A percentile compares a stretch with the other conserved stretches of the same genome.
Evolutionary conservation across 2,888 invertebrate species (phyloP).

Genomic region (Disparrhopalites patrizii): DNA sequence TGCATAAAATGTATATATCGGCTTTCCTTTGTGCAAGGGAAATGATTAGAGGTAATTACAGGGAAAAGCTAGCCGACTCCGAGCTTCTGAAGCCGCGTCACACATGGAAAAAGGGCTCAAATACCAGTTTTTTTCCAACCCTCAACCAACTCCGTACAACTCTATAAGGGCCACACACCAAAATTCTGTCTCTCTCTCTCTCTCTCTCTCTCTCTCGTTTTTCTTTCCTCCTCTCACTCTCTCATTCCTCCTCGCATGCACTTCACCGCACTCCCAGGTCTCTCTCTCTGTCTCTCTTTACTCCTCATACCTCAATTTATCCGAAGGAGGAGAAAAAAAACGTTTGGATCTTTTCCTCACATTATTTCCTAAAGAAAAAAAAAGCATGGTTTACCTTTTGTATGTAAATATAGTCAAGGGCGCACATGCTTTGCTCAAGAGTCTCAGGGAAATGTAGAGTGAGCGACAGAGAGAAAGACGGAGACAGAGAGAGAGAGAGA

Average conservation of each 20-base stretch:
- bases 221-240: too few relatives aligned
- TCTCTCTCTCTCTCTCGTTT: too few relatives aligned
- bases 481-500: not conserved
- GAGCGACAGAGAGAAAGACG: not conserved
- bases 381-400: too few relatives aligned
- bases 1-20: slow-evolving; percentile 48
- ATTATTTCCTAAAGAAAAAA: too few relatives aligned
- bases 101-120: slow-evolving; percentile 48
- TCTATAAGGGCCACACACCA: slow-evolving; percentile 49
- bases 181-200: slow-evolving; percentile 12
- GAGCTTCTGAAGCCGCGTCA: slow-evolving; percentile 49
- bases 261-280: not conserved
- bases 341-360: slow-evolving; percentile 7
- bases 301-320: too few relatives aligned
- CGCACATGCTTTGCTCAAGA: too few relatives aligned
- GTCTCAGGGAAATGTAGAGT: not conserved
- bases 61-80: slow-evolving; percentile 49
- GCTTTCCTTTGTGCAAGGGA: slow-evolving; percentile 49
- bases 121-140: slow-evolving; percentile 43
- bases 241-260: not conserved
- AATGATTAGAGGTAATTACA: slow-evolving; percentile 50
- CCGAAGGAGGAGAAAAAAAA: slow-evolving; percentile 8
- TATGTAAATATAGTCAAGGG: too few relatives aligned
- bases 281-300: slow-evolving; percentile 11
- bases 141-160: slow-evolving; percentile 37